A percentile compares a stretch with the other conserved stretches of the same genome.
Evolutionary conservation across 2,797 vertebrate genomes (phyloP).

Genomic region (Poeciliopsis turneri): DNA sequence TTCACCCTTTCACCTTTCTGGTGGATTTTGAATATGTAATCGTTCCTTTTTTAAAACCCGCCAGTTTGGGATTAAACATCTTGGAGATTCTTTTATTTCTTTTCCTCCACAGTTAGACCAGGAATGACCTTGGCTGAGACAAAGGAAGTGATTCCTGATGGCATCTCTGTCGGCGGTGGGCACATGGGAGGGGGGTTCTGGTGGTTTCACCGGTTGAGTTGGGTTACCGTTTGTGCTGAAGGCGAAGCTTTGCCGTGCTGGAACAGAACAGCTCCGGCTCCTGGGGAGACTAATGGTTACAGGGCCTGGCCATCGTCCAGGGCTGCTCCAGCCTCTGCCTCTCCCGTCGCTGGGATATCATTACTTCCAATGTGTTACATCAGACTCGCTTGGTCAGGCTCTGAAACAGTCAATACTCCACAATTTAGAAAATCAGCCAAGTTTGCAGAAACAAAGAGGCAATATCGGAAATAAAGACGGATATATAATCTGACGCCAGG

Average conservation of each 20-base stretch:
- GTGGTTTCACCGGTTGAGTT: conserved; percentile 70
- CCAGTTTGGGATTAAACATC: conserved; percentile 36
- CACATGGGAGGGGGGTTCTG: conserved; percentile 51
- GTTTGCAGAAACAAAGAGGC: conserved; percentile 83
- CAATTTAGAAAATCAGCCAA: conserved; percentile 85
- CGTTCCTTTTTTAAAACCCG: conserved; percentile 31
- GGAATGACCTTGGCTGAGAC: conserved; percentile 53
- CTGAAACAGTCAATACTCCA: conserved; percentile 81
- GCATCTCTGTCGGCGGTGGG: conserved; percentile 54
- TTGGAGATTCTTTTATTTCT: conserved; percentile 21
- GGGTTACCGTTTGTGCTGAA: conserved; percentile 68
- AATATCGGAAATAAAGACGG: conserved; percentile 83
- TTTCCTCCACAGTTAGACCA: conserved; percentile 3
- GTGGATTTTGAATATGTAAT: conserved; percentile 66
- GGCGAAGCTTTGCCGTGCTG: conserved; percentile 48
- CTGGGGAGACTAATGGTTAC: conserved; percentile 76
- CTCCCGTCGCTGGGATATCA: conserved; percentile 74
- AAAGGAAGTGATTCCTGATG: conserved; percentile 32
- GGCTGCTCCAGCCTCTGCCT: conserved; percentile 63
- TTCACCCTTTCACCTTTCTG: conserved; percentile 64
- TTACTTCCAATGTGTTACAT: conserved; percentile 78
- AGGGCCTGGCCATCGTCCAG: conserved; percentile 75
- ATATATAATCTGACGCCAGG: conserved; percentile 79
- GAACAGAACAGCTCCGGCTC: conserved; percentile 59
- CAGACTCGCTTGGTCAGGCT: conserved; percentile 78